Evolutionary conservation across 1,140 invertebrate species (phyloP).

Genomic region (Heliconius congener): DNA sequence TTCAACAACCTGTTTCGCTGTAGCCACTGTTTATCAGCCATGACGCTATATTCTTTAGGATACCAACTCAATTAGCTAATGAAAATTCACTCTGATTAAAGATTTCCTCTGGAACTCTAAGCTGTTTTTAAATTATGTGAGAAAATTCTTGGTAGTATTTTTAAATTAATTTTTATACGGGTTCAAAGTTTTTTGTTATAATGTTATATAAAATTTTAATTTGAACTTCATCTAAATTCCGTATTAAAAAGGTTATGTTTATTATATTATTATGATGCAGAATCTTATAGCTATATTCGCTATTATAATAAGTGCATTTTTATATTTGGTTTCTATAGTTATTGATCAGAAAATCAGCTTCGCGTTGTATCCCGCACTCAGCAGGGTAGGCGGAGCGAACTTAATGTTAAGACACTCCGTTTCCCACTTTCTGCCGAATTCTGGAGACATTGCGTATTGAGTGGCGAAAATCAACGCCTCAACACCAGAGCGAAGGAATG

Average conservation of each 20-base stretch:
- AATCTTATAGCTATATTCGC: no score
- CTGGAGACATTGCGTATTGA: no score
- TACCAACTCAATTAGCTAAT: conserved; percentile 71
- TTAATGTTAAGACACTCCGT: no score
- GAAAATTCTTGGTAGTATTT: conserved; percentile 21
- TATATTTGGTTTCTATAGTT: no score
- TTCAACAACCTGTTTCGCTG: conserved; percentile 6
- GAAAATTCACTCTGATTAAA: conserved; percentile 62
- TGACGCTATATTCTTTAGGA: conserved; percentile 27
- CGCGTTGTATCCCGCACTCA: no score
- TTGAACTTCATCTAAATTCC: neutral
- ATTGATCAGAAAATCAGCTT: no score
- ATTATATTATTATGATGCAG: no score
- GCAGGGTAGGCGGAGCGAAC: no score
- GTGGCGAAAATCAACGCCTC: no score
- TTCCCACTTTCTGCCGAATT: no score
- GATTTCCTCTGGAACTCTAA: conserved; percentile 39
- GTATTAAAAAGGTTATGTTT: neutral
- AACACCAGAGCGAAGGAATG: no score
- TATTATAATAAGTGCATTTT: no score
- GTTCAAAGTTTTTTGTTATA: conserved; percentile 7
- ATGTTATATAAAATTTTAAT: conserved; percentile 9
- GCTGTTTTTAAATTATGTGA: conserved; percentile 37
- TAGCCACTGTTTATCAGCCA: conserved; percentile 26
- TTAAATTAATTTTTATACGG: conserved; percentile 21